These are phyloP conservation scores for Xenopus petersii DNA, from an alignment of 2,797 vertebrate genomes.

Conservation along the genomic window DNA sequence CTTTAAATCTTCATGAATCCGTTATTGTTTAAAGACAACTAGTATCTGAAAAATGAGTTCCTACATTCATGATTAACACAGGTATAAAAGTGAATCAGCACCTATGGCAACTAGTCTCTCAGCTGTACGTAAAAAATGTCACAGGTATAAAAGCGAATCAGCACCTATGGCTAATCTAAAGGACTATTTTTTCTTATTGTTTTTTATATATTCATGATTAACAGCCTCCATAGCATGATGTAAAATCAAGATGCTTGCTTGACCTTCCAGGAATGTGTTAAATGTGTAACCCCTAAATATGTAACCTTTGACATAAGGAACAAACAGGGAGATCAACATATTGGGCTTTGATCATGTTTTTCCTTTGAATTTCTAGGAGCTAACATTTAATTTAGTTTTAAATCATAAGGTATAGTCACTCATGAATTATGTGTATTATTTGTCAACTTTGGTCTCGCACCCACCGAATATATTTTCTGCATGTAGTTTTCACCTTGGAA, in stretches of 20 bases:
- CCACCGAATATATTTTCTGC: too few species aligned
- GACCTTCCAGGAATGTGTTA: conserved; percentile 13
- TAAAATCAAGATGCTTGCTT: conserved; percentile 18
- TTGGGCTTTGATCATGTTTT: background rate
- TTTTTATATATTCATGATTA: background rate
- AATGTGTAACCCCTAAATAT: background rate
- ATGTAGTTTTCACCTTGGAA: too few species aligned
- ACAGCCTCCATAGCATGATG: background rate
- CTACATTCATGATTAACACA: background rate
- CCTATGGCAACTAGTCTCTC: too few species aligned
- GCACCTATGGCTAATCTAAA: too few species aligned
- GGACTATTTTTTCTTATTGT: too few species aligned
- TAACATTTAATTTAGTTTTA: background rate
- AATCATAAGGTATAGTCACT: background rate
- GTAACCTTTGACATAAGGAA: background rate
- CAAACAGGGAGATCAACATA: background rate
- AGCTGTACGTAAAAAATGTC: too few species aligned
- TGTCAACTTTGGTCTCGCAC: too few species aligned
- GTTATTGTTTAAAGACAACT: too few species aligned
- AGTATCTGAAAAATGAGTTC: conserved; percentile 14
- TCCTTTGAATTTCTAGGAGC: background rate
- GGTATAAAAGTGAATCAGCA: too few species aligned
- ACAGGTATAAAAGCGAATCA: too few species aligned
- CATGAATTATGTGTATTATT: too few species aligned
- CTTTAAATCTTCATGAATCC: too few species aligned